Base-by-base conservation (phyloP, 2,113 vertebrate species). In the Gasterosteus nipponicus region DNA sequence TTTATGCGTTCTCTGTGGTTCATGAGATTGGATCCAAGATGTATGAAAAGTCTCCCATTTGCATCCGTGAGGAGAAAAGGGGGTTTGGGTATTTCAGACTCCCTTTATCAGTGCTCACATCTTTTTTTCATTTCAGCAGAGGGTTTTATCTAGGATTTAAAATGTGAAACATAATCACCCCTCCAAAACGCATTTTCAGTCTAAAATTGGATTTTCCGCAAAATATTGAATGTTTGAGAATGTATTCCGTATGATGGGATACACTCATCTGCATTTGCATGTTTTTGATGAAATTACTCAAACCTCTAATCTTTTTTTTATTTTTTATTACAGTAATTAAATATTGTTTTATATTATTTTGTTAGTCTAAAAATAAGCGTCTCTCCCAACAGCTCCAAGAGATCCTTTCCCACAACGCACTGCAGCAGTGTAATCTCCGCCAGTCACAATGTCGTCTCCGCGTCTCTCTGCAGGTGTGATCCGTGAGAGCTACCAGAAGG, bases 401-500 rank as follows among this genome's bases (percentile, higher is more conserved):
- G 57, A 62, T 49, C 51, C 29, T 22, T 56, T 74, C 33, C 60
- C 72, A 39, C 41, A 71, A 57, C 59, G 58, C 47, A 46, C 41
- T 51, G 63, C 41, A 31, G 62, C 38, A 41, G 18, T 22, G 4
- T 56, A 35, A 47, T 29, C n/a, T 29, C 12, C 33, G 3, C 2
- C 16, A 16, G 59, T 82, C 85, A 90, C 69, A 91, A 75, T 78
- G 49, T 80, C 69, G 63, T 87, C 69, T 87, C 79, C 73, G 5
- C 62, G 3, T 87, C 63, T 88, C 70, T 85, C 67, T 69, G 78
- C 96, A 99, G 98, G 98, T 90, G 96, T 99, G 91, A 99, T 99
- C 86, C 97, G 97, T 0, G 98, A 98, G 90, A 98, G 97, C 92
- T 98, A 97, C 93, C 96, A 98, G 92, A 97, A 98, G 89, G 96